These are phyloP conservation scores for Dendrocincla tyrannina DNA, from an alignment of 2,797 vertebrate species.

Conservation along the genomic window DNA sequence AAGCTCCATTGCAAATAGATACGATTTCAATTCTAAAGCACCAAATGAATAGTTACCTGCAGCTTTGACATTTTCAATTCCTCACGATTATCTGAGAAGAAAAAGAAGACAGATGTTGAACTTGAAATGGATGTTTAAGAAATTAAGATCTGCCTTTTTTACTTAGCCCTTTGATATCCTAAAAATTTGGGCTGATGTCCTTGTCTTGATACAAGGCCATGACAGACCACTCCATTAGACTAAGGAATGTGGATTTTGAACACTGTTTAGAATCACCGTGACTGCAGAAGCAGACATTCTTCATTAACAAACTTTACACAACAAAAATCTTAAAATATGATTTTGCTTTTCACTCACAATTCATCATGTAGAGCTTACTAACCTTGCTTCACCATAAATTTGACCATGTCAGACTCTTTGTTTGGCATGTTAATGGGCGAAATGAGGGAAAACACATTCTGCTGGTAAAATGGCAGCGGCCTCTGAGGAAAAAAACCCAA, in stretches of 20 bases:
- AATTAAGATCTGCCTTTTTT: not conserved
- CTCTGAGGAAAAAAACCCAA: constrained; percentile 46
- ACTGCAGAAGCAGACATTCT: not conserved
- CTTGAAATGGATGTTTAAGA: not conserved
- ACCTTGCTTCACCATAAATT: constrained; percentile 87
- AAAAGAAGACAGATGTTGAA: not conserved
- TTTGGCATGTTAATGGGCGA: constrained; percentile 85
- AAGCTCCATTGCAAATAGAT: not conserved
- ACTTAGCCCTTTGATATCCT: not conserved
- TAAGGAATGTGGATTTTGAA: not conserved
- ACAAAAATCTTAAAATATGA: not conserved
- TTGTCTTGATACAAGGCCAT: not conserved
- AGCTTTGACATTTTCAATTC: constrained; percentile 88
- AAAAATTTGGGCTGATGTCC: not conserved
- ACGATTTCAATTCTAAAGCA: not conserved
- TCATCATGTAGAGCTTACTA: not conserved
- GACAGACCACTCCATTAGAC: not conserved
- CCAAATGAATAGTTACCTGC: constrained; percentile 75
- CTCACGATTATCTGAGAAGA: constrained; percentile 72
- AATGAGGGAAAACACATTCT: constrained; percentile 86
- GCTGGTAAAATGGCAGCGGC: constrained; percentile 82
- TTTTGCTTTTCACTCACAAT: not conserved
- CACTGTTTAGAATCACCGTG: not conserved
- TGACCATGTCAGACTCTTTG: constrained; percentile 74
- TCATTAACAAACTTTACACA: not conserved